Base-by-base conservation (phyloP, 2,113 vertebrate species). In the Varanus salvator region DNA sequence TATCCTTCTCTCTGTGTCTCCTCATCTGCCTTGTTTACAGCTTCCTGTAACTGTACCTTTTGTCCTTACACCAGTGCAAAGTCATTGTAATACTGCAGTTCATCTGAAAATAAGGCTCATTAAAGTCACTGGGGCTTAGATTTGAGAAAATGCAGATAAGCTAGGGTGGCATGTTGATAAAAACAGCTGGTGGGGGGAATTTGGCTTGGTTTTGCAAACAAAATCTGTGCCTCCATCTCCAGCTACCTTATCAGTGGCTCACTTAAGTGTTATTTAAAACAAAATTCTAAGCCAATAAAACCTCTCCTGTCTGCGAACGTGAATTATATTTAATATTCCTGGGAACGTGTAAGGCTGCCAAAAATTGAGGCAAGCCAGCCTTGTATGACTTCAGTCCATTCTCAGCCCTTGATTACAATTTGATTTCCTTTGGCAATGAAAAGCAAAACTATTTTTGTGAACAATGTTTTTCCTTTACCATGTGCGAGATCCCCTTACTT, bases 391-490 rank as follows among this genome's bases (percentile, higher is more conserved):
- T 98, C 97, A 98, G 97, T 96, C 95, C 89, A 92, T 98, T 98
- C 98, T 98, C 98, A 97, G 96, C 93, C 96, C 95, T 95, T 96
- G 96, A 95, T 97, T 97, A 97, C 96, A 96, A 97, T 97, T 98
- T 98, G 96, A 98, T 98, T 99, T 99, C 98, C 98, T 98, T 94
- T 94, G 97, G 96, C 97, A 98, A 98, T 97, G 97, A 97, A 80
- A 98, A 97, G 97, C 89, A 96, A 96, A 97, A 96, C 97, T 98
- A 99, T 99, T 99, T 98, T 98, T 94, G 98, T 97, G 97, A 96
- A 98, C 98, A 99, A 98, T 98, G 97, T 97, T 98, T 97, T 98
- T 99, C 98, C 98, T 98, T 95, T 96, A 97, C 90, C 93, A 95
- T 96, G 96, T 96, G 96, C 88, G 91, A 97, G 96, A 94, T 95